Conservation (phyloP, 2,888 invertebrate genomes). For the Rhamnusium bicolor region DNA sequence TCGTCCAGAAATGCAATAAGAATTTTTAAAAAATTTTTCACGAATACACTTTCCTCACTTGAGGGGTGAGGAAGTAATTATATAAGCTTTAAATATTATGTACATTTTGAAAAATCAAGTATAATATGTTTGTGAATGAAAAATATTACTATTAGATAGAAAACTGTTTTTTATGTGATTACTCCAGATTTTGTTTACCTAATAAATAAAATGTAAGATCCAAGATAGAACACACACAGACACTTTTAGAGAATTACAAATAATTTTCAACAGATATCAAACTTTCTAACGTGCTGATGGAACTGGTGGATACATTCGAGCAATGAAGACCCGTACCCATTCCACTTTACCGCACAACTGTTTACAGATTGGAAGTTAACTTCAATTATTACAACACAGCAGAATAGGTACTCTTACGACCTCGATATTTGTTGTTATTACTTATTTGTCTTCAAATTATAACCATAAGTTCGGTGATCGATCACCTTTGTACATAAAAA, state of each 20-base stretch:
- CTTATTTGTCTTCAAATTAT: not conserved
- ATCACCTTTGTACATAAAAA: no score
- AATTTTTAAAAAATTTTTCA: no score
- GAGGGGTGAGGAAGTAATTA: no score
- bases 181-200: no score
- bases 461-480: no score
- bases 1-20: no score
- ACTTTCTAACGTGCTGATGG: not conserved
- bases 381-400: constrained; percentile 15
- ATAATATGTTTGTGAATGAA: no score
- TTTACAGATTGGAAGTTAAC: not conserved
- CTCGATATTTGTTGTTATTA: constrained; percentile 13
- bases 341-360: constrained; percentile 21
- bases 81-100: no score
- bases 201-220: not conserved
- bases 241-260: not conserved
- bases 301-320: constrained; percentile 2
- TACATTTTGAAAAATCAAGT: no score
- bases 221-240: not conserved
- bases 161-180: no score
- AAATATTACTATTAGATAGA: no score
- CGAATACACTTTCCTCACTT: no score
- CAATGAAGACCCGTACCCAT: constrained; percentile 4
- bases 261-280: not conserved
- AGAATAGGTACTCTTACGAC: constrained; percentile 25